Conservation (phyloP, 2,888 invertebrate species). For the Leptothorax acervorum region DNA sequence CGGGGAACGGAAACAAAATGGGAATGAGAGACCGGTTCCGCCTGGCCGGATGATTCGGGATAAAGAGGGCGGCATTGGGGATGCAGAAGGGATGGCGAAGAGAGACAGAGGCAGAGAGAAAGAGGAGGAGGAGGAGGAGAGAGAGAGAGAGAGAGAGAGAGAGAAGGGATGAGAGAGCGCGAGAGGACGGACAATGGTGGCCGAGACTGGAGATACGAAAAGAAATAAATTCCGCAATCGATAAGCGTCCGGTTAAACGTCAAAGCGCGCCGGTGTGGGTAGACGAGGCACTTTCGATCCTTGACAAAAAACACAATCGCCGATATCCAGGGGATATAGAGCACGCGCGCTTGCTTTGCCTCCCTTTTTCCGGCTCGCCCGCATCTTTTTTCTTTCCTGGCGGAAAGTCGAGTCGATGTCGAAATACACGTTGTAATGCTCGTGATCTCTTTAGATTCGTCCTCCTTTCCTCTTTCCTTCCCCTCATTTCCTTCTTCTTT, state of each 20-base stretch:
- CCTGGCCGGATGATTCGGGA: conserved; percentile 69
- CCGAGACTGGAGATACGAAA: conserved; percentile 70
- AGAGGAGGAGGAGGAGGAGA: background rate
- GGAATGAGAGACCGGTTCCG: conserved; percentile 66
- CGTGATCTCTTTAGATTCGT: conserved; percentile 43
- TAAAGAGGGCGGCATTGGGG: conserved; percentile 68
- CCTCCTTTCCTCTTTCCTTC: background rate
- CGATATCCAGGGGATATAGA: conserved; percentile 55
- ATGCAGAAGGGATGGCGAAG: conserved; percentile 64
- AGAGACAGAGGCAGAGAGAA: conserved; percentile 2
- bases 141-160: conserved; percentile 10
- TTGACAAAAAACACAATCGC: conserved; percentile 69
- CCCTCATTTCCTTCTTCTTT: too few species aligned
- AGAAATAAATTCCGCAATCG: conserved; percentile 81
- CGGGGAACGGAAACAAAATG: conserved; percentile 66
- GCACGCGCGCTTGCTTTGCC: conserved; percentile 50
- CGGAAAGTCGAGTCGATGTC: conserved; percentile 50
- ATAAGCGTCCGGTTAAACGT: conserved; percentile 77
- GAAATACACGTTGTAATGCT: conserved; percentile 51
- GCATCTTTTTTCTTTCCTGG: conserved; percentile 50
- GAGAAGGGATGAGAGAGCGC: conserved; percentile 9
- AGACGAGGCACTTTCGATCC: conserved; percentile 72
- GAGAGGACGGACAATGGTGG: conserved; percentile 63
- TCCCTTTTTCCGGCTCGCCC: conserved; percentile 48
- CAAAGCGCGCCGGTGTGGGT: conserved; percentile 66